phyloP scores from a whole-genome alignment of 2,797 vertebrate genomes.

The Cyclopterus lumpus region DNA sequence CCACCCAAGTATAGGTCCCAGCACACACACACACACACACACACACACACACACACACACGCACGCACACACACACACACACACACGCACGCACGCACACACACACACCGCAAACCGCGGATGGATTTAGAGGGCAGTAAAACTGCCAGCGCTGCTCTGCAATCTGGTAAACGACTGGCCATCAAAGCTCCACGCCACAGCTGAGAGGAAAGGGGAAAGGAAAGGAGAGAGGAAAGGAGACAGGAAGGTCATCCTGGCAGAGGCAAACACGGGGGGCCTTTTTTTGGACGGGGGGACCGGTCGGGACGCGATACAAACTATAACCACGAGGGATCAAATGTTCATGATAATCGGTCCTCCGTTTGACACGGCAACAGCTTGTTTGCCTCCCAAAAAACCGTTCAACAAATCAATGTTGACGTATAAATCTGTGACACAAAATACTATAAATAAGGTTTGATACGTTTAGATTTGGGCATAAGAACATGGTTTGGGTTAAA shows the following conservation, averaged over 20 bases:
- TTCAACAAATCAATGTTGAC: too few relatives aligned
- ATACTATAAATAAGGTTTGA: background rate
- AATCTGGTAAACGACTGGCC: slow-evolving; percentile 76
- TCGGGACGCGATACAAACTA: too few relatives aligned
- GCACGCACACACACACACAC: background rate
- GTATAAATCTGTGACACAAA: too few relatives aligned
- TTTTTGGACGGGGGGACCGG: background rate
- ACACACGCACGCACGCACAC: slow-evolving; percentile 5
- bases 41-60: too few relatives aligned
- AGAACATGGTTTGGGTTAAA: too few relatives aligned
- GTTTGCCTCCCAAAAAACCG: too few relatives aligned
- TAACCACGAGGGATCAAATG: too few relatives aligned
- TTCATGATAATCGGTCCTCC: too few relatives aligned
- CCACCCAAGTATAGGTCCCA: slow-evolving; percentile 27
- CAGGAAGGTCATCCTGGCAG: background rate
- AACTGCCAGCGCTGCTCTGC: slow-evolving; percentile 60
- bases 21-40: slow-evolving; percentile 9
- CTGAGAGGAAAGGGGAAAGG: slow-evolving; percentile 9
- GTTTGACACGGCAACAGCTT: too few relatives aligned
- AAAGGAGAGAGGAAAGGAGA: background rate
- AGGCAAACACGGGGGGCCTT: background rate
- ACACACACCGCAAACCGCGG: slow-evolving; percentile 8
- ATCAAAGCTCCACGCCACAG: slow-evolving; percentile 58
- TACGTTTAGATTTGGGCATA: background rate
- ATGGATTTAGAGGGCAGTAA: slow-evolving; percentile 71